These are phyloP conservation scores for Strigamia crassipes DNA, from an alignment of 2,888 invertebrate species.

Conservation along the genomic window DNA sequence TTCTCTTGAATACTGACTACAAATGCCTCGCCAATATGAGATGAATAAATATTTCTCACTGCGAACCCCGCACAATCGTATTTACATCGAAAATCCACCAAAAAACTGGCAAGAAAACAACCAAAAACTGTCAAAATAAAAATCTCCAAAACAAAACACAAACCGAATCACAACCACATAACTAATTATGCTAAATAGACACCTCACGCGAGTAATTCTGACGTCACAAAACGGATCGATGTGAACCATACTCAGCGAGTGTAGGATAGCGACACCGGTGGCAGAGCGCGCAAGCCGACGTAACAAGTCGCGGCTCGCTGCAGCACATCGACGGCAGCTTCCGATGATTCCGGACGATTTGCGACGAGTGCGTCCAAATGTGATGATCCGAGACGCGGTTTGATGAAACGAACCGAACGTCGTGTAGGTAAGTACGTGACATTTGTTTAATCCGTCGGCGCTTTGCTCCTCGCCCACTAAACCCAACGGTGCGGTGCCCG, in stretches of 20 bases:
- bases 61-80: not conserved
- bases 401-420: not conserved
- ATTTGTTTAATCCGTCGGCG: not conserved
- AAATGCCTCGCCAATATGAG: not conserved
- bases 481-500: not conserved
- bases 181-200: not conserved
- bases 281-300: not conserved
- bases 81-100: no score
- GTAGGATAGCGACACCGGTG: not conserved
- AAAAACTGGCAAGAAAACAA: not conserved
- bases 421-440: not conserved
- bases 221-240: not conserved
- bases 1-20: not conserved
- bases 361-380: not conserved
- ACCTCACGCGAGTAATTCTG: not conserved
- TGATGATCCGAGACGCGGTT: slow-evolving; percentile 4
- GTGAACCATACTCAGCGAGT: not conserved
- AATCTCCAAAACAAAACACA: not conserved
- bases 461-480: not conserved
- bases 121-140: not conserved
- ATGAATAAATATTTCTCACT: not conserved
- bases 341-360: not conserved
- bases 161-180: not conserved
- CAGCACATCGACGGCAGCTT: not conserved
- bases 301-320: not conserved